Evolutionary conservation across 2,113 vertebrate genomes (phyloP).

Genomic region (Taurulus bubalis): DNA sequence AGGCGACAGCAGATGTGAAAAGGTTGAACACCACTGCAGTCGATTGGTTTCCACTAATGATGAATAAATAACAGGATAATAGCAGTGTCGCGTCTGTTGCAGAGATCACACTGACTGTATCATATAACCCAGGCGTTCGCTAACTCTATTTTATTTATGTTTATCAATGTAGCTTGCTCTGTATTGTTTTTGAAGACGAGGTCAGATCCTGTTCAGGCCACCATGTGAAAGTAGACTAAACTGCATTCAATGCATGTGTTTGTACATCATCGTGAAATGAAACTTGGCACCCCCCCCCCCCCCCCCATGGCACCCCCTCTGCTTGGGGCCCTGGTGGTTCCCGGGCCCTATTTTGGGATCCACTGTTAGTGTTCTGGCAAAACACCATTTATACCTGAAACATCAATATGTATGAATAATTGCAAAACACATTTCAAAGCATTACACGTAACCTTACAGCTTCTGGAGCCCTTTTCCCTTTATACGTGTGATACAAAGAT

Average conservation of each 20-base stretch:
- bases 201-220: neutral
- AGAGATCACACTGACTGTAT: constrained; percentile 66
- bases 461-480: neutral
- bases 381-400: neutral
- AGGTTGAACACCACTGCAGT: constrained; percentile 40
- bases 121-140: constrained; percentile 48
- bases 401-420: neutral
- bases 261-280: neutral
- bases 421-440: neutral
- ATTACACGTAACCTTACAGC: neutral
- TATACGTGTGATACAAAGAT: neutral
- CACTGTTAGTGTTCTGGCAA: neutral
- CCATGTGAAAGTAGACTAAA: neutral
- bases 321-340: neutral
- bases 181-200: neutral
- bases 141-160: neutral
- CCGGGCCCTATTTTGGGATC: neutral
- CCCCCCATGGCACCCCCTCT: neutral
- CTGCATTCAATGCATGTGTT: neutral
- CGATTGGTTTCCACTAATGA: constrained; percentile 73
- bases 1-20: constrained; percentile 54
- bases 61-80: constrained; percentile 81
- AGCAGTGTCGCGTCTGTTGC: constrained; percentile 69
- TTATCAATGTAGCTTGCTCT: neutral
- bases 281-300: neutral